These are phyloP conservation scores for Chrysochloris asiatica DNA, from an alignment of 2,113 vertebrate genomes.

Conservation along the genomic window DNA sequence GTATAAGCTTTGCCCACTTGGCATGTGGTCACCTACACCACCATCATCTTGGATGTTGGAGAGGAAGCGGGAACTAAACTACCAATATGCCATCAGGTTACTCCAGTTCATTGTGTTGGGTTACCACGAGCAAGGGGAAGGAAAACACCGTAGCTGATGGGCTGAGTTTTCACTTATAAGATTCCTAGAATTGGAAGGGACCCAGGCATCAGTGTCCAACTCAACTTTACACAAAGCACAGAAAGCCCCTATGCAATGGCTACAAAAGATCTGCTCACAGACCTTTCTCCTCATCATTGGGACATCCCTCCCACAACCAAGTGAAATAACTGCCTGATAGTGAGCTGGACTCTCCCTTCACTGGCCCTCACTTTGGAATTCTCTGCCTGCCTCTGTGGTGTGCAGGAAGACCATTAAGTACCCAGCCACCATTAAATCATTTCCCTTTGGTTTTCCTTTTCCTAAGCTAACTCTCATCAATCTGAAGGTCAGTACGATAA, in stretches of 20 bases:
- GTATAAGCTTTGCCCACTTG: background rate
- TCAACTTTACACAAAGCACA: conserved; percentile 16
- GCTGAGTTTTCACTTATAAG: conserved; percentile 52
- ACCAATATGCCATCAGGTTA: conserved; percentile 45
- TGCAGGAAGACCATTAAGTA: conserved; percentile 28
- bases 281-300: background rate
- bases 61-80: conserved; percentile 43
- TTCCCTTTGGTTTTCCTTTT: background rate
- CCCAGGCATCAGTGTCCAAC: background rate
- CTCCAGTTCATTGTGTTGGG: conserved; percentile 37
- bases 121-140: conserved; percentile 38
- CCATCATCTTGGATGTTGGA: background rate
- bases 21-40: background rate
- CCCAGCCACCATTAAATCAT: conserved; percentile 25
- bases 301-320: background rate
- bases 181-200: conserved; percentile 36
- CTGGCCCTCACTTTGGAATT: background rate
- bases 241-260: background rate
- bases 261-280: background rate
- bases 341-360: conserved; percentile 21
- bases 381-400: conserved; percentile 10
- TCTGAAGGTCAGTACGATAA: conserved; percentile 11
- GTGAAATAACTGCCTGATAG: background rate
- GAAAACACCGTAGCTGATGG: conserved; percentile 61
- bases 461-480: background rate